Evolutionary conservation across 2,888 invertebrate genomes (phyloP).

Genomic region (Adelphocoris suturalis): DNA sequence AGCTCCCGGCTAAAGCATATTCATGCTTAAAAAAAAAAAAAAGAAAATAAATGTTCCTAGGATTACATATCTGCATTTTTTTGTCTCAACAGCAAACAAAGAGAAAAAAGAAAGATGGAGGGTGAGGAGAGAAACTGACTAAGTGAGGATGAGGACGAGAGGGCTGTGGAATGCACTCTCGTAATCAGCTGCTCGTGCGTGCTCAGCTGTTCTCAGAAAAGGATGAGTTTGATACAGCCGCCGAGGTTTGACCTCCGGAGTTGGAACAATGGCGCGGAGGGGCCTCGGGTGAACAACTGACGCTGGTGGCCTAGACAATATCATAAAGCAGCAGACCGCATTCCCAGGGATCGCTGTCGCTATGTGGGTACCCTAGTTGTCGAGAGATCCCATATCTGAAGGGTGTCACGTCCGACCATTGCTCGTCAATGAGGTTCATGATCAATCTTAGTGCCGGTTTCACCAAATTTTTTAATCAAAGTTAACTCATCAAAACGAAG

Average conservation of each 20-base stretch:
- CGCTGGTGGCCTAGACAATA: constrained; percentile 42
- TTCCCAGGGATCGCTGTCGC: not conserved
- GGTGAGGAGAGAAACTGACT: not conserved
- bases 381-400: too few species aligned
- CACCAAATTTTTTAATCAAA: too few species aligned
- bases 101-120: too few species aligned
- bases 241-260: constrained; percentile 7
- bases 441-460: too few species aligned
- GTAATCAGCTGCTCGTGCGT: constrained; percentile 66
- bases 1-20: too few species aligned
- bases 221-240: constrained; percentile 9
- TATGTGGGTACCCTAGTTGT: not conserved
- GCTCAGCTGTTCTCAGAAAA: constrained; percentile 66
- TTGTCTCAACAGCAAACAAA: too few species aligned
- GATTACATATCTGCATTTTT: too few species aligned
- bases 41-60: too few species aligned
- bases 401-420: not conserved
- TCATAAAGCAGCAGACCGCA: not conserved
- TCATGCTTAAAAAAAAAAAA: too few species aligned
- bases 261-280: not conserved
- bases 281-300: constrained; percentile 14
- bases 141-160: not conserved
- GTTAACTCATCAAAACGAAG: too few species aligned
- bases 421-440: too few species aligned
- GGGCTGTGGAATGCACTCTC: constrained; percentile 49